phyloP scores from a whole-genome alignment of 2,888 invertebrate species.

The Galerucella pusilla region DNA sequence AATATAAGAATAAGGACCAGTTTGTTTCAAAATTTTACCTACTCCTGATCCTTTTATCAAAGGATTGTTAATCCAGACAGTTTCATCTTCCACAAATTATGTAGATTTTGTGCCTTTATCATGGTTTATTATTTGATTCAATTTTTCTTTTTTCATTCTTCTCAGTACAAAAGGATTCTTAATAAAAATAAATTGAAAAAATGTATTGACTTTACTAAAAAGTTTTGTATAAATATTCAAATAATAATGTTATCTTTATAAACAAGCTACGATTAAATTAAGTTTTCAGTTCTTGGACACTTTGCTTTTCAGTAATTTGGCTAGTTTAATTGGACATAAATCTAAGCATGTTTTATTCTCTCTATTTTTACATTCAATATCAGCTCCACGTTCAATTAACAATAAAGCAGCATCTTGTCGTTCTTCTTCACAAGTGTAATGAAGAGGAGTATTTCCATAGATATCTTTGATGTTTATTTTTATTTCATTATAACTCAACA shows the following conservation, averaged over 20 bases:
- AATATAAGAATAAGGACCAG: too few relatives aligned
- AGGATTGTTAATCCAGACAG: too few relatives aligned
- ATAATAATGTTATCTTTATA: not conserved
- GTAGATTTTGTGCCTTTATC: too few relatives aligned
- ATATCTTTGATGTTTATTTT: conserved; percentile 73
- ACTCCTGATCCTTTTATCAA: too few relatives aligned
- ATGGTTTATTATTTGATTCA: too few relatives aligned
- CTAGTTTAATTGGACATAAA: conserved; percentile 60
- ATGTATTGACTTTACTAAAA: not conserved
- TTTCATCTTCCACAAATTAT: too few relatives aligned
- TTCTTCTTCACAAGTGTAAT: conserved; percentile 86
- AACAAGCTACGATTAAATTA: not conserved
- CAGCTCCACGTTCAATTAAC: conserved; percentile 75
- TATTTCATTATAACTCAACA: conserved; percentile 69
- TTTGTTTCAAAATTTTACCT: too few relatives aligned
- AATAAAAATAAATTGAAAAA: too few relatives aligned
- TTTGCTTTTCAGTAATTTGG: conserved; percentile 45
- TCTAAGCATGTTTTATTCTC: conserved; percentile 76
- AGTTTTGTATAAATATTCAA: too few relatives aligned
- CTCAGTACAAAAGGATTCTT: too few relatives aligned
- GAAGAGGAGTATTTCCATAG: conserved; percentile 83
- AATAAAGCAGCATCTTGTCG: conserved; percentile 74
- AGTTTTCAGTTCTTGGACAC: not conserved
- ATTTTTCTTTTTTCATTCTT: too few relatives aligned
- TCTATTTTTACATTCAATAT: conserved; percentile 71